phyloP scores from a whole-genome alignment of 2,797 vertebrate species.

The Taenioides sp. region DNA sequence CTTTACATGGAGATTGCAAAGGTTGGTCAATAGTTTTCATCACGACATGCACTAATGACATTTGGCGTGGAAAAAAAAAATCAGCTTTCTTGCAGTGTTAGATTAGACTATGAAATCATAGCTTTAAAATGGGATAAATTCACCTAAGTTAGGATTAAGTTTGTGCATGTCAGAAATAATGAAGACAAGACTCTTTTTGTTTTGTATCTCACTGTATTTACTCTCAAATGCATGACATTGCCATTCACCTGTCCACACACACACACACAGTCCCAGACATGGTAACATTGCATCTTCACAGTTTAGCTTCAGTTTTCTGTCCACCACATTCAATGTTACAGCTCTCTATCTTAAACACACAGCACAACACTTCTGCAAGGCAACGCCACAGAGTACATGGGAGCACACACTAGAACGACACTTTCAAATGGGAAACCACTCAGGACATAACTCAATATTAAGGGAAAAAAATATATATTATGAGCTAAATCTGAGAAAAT shows the following conservation, averaged over 20 bases:
- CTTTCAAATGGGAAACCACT: slow-evolving; percentile 33
- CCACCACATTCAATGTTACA: slow-evolving; percentile 12
- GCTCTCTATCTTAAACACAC: slow-evolving; percentile 19
- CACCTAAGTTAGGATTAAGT: background rate
- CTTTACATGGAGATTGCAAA: too few species aligned
- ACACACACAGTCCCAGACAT: background rate
- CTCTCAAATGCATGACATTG: slow-evolving; percentile 3
- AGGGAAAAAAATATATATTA: background rate
- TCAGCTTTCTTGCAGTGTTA: too few species aligned
- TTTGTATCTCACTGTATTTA: slow-evolving; percentile 22
- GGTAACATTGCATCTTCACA: slow-evolving; percentile 35
- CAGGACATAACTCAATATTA: background rate
- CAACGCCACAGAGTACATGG: slow-evolving; percentile 15
- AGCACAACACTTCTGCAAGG: slow-evolving; percentile 30
- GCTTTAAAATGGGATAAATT: too few species aligned
- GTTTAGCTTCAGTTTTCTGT: slow-evolving; percentile 29
- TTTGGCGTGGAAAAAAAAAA: too few species aligned
- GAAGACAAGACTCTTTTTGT: slow-evolving; percentile 9
- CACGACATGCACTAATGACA: background rate
- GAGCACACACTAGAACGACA: slow-evolving; percentile 19
- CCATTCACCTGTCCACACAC: slow-evolving; percentile 14
- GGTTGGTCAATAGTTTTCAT: background rate
- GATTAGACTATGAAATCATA: too few species aligned
- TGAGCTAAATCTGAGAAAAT: background rate
- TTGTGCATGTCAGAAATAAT: slow-evolving; percentile 17